A percentile compares a stretch with the other conserved stretches of the same genome.
Conservation (phyloP, 1,140 invertebrate genomes). For the Scylla paramamosain region DNA sequence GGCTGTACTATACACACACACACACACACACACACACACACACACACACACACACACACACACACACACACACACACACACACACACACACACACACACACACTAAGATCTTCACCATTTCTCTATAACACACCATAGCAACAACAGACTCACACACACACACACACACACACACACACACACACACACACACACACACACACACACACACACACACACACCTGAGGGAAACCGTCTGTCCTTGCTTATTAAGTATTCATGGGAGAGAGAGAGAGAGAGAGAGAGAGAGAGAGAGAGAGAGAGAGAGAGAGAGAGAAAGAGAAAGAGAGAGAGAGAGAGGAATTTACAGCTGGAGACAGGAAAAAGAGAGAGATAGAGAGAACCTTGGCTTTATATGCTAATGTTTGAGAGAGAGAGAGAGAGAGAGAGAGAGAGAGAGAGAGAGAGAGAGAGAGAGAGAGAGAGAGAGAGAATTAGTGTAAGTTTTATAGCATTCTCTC, state of each 20-base stretch:
- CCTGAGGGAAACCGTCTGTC: background rate
- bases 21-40: background rate
- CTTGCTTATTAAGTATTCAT: background rate
- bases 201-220: conserved; percentile 29
- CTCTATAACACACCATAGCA: background rate
- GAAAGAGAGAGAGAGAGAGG: no score
- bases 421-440: no score
- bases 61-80: background rate
- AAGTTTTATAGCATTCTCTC: background rate
- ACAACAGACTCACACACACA: background rate
- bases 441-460: no score
- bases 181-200: conserved; percentile 29
- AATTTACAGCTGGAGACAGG: no score
- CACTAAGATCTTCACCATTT: background rate
- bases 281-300: background rate
- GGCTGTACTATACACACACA: background rate
- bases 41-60: background rate
- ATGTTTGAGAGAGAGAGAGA: no score
- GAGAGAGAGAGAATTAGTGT: no score
- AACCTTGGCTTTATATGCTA: background rate
- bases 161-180: conserved; percentile 26
- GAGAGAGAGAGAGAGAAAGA: background rate
- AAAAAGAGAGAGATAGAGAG: no score
- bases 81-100: conserved; percentile 21
- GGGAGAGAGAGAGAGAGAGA: background rate